Base-by-base conservation (phyloP, 1,140 invertebrate genomes). In the Hyposmocoma kahamanoa region DNA sequence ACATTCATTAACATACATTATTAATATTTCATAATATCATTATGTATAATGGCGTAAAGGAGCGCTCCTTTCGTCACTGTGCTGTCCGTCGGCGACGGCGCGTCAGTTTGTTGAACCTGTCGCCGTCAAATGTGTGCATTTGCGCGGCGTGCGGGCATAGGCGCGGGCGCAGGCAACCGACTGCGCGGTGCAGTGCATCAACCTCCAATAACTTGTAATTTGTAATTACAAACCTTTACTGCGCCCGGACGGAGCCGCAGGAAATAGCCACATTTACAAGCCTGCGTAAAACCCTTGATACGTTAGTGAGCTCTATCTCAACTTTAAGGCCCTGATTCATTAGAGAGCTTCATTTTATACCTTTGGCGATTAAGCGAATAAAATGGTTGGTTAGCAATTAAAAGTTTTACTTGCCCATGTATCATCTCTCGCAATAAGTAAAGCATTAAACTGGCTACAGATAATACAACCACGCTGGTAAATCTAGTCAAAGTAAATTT, bases 221-320 rank as follows among this genome's bases (percentile, higher is more conserved):
- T 70, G 70, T 74, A 79, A 82, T 84, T 82, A 84, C 71, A 72
- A 74, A 67, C 64, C 67, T 76, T 79, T 76, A 72, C 69, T 71
- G 67, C 74, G 62, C 64, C 59, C 60, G 56, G 67, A 60, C 62
- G 64, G 52, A 67, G 64, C 62, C 62, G 55, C 68, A 72, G 72
- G 71, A 79, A 76, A 75, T 66, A 55, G 56, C 66, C 56, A 67
- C 56, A 61, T 65, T 73, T 64, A 71, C 63, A 68, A 65, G 57
- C 60, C 45, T 20, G 38, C 20, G 19, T 22, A n/a, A n/a, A n/a
- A n/a, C n/a, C n/a, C n/a, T n/a, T n/a, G n/a, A n/a, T n/a, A n/a
- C n/a, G 5, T 28, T 28, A 28, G n/a, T n/a, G n/a, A n/a, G n/a
- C n/a, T n/a, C n/a, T n/a, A n/a, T n/a, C n/a, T n/a, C n/a, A n/a